These are phyloP conservation scores for Atopsyche davidsoni DNA, from an alignment of 1,140 invertebrate species.

Conservation along the genomic window DNA sequence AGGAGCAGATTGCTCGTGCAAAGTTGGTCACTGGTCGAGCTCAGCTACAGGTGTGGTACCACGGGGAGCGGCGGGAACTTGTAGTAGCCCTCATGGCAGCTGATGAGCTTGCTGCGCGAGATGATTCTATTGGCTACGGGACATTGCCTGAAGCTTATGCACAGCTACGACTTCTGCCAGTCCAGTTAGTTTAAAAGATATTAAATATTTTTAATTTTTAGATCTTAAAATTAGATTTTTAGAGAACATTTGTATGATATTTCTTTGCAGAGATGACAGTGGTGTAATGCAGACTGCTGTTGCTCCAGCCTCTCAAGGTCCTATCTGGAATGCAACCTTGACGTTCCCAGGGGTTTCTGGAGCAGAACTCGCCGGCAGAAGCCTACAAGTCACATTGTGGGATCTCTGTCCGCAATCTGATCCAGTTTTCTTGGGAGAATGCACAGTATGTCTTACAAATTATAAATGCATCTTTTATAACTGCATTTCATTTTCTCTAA, in stretches of 20 bases:
- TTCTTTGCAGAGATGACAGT: slow-evolving; percentile 57
- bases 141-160: slow-evolving; percentile 75
- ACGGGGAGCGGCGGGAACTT: slow-evolving; percentile 71
- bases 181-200: slow-evolving; percentile 55
- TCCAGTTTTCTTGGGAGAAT: slow-evolving; percentile 77
- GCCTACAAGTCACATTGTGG: slow-evolving; percentile 83
- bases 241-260: no score
- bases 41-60: slow-evolving; percentile 82
- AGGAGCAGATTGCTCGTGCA: slow-evolving; percentile 70
- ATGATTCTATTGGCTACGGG: slow-evolving; percentile 68
- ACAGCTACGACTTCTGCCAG: slow-evolving; percentile 68
- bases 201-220: not conserved
- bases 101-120: slow-evolving; percentile 70
- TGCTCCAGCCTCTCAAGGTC: slow-evolving; percentile 74
- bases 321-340: slow-evolving; percentile 86
- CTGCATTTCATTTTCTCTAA: not conserved
- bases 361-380: slow-evolving; percentile 69
- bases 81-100: slow-evolving; percentile 77
- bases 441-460: slow-evolving; percentile 57
- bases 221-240: slow-evolving; percentile 5
- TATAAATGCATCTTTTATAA: not conserved
- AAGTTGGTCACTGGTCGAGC: slow-evolving; percentile 67
- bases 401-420: slow-evolving; percentile 74
- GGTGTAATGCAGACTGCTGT: slow-evolving; percentile 71
- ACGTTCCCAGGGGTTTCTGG: slow-evolving; percentile 70